Evolutionary conservation across 2,888 invertebrate species (phyloP), one percentile per base, ranked within the genome.

Genomic region (Heteromyza rotundicornis): DNA sequence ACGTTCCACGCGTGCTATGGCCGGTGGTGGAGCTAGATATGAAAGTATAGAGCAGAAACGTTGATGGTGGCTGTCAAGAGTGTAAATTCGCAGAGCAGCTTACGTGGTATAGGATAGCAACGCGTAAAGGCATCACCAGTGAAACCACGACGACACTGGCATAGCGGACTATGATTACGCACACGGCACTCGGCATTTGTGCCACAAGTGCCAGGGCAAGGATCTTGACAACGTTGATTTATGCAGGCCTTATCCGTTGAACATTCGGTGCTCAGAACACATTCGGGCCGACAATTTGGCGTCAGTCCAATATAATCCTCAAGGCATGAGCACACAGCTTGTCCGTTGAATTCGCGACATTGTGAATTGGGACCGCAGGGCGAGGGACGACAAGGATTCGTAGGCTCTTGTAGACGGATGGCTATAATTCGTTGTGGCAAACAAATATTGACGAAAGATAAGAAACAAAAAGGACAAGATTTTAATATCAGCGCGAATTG

Each of bases 81-180:
- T 10, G n/a, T 40, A 35, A 47, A 55, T n/a, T 47, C 52, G 14
- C 49, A 32, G 40, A 27, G 52, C 7, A 58, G 64, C 80, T 83
- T 84, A 82, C 83, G 79, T 76, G 83, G 83, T 59, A 85, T 81
- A 44, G 85, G 81, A 72, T 84, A 85, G 70, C 90, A 90, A 77
- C 86, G 84, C 2, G 87, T 87, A 76, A 92, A 92, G 49, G 92
- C 90, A 84, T 92, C 91, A 69, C 92, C 92, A 69, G 89, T 89
- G 73, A 87, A 91, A 57, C 89, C 88, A 68, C 83, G 81, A 59
- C 86, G 86, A 77, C 94, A 94, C 60, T 87, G 87, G 79, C 93
- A 94, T 60, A 92, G 87, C 1, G 93, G 92, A 73, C 89, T 89
- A 76, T 93, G 93, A 76, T 92, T 91, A 19, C 89, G 86, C 2